phyloP scores from a whole-genome alignment of 2,113 vertebrate species.

The Anoplopoma fimbria region DNA sequence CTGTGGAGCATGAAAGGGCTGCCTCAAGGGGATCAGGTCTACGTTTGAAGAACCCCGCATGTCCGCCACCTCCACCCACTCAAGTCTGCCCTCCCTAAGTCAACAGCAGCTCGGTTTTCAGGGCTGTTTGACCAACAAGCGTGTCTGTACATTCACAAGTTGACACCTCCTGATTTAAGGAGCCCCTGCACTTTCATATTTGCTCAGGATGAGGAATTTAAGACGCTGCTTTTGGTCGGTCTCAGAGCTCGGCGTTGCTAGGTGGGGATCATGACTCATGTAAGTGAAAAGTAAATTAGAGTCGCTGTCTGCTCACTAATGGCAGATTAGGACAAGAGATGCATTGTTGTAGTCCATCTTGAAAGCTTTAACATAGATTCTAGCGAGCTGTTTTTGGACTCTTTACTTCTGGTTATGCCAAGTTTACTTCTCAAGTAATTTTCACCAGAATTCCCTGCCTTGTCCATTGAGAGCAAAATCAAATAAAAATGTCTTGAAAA shows the following conservation, averaged over 20 bases:
- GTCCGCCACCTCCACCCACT: slow-evolving; percentile 62
- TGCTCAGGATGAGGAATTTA: slow-evolving; percentile 58
- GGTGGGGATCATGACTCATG: slow-evolving; percentile 55
- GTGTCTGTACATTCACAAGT: slow-evolving; percentile 75
- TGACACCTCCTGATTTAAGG: slow-evolving; percentile 74
- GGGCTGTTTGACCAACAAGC: slow-evolving; percentile 76
- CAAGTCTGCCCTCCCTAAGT: slow-evolving; percentile 70
- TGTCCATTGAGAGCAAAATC: background rate
- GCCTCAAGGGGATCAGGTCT: slow-evolving; percentile 62
- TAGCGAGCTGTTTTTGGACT: background rate
- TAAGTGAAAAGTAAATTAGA: slow-evolving; percentile 47
- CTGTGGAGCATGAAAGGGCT: slow-evolving; percentile 69
- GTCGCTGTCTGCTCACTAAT: slow-evolving; percentile 29
- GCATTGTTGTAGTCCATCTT: slow-evolving; percentile 27
- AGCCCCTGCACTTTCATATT: slow-evolving; percentile 53
- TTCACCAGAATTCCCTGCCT: background rate
- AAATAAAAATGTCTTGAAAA: background rate
- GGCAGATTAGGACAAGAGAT: slow-evolving; percentile 40
- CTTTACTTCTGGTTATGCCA: background rate
- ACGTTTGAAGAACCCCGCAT: slow-evolving; percentile 63
- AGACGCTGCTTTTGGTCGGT: slow-evolving; percentile 53
- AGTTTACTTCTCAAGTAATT: background rate
- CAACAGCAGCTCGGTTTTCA: slow-evolving; percentile 76
- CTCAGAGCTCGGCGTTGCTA: slow-evolving; percentile 41
- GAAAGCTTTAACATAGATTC: slow-evolving; percentile 15